A percentile compares a stretch with the other conserved stretches of the same genome.
phyloP scores from a whole-genome alignment of 2,797 vertebrate genomes.

The Gobio occitaniae region DNA sequence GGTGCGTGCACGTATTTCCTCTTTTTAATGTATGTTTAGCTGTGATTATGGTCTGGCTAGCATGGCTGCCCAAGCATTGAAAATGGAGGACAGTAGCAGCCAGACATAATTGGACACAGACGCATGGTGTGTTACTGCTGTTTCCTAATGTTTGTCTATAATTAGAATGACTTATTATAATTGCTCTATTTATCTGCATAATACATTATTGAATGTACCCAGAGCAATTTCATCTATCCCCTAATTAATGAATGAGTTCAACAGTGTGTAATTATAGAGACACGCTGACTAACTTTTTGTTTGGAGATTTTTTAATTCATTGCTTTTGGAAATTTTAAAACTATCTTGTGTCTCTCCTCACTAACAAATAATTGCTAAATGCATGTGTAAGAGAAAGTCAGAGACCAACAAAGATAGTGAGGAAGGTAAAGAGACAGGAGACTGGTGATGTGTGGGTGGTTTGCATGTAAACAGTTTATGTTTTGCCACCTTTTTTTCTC shows the following conservation, averaged over 20 bases:
- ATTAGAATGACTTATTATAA: constrained; percentile 66
- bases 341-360: not conserved
- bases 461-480: constrained; percentile 47
- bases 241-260: constrained; percentile 71
- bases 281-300: constrained; percentile 55
- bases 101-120: constrained; percentile 55
- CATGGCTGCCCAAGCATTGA: constrained; percentile 50
- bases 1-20: not conserved
- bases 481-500: constrained; percentile 41
- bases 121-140: constrained; percentile 52
- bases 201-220: constrained; percentile 65
- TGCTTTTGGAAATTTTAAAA: constrained; percentile 38
- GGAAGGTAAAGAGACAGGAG: constrained; percentile 50
- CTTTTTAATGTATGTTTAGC: constrained; percentile 26
- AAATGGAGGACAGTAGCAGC: constrained; percentile 48
- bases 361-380: constrained; percentile 10
- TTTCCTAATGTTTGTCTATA: constrained; percentile 59
- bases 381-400: constrained; percentile 27
- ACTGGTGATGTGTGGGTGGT: constrained; percentile 50
- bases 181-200: constrained; percentile 67
- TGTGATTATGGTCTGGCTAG: constrained; percentile 39
- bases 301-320: constrained; percentile 34
- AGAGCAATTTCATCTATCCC: constrained; percentile 66
- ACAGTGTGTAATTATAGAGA: constrained; percentile 65
- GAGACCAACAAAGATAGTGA: constrained; percentile 11